These are phyloP conservation scores for Papilio polytes DNA, from an alignment of 1,140 invertebrate species.

Conservation along the genomic window DNA sequence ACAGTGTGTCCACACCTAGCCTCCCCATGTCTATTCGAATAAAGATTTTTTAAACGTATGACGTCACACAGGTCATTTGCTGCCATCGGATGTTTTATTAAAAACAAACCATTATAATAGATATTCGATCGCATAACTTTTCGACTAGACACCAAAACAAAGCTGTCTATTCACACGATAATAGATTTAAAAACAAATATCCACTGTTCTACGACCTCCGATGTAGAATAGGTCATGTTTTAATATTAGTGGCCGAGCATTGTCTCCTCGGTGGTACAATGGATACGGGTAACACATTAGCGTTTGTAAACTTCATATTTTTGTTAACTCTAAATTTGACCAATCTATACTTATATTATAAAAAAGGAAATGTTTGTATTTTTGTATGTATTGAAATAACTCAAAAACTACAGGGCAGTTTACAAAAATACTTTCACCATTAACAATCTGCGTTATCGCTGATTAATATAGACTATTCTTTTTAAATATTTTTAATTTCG, in stretches of 20 bases:
- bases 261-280: slow-evolving; percentile 24
- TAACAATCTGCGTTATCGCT: no score
- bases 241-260: slow-evolving; percentile 39
- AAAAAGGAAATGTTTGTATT: no score
- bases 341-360: no score
- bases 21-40: not conserved
- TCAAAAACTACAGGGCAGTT: no score
- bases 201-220: slow-evolving; percentile 42
- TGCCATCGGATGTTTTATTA: slow-evolving; percentile 39
- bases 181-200: slow-evolving; percentile 45
- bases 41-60: slow-evolving; percentile 36
- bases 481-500: no score
- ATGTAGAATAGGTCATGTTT: slow-evolving; percentile 45
- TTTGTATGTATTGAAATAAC: no score
- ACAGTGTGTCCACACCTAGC: not conserved
- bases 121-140: slow-evolving; percentile 44
- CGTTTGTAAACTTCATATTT: slow-evolving; percentile 25
- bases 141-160: slow-evolving; percentile 47
- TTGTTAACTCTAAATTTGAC: not conserved
- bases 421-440: no score
- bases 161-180: slow-evolving; percentile 41
- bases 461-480: no score
- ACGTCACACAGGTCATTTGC: slow-evolving; percentile 39
- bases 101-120: slow-evolving; percentile 38
- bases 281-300: not conserved